Conservation (phyloP, 2,797 vertebrate genomes). For the Neosalanx taihuensis region DNA sequence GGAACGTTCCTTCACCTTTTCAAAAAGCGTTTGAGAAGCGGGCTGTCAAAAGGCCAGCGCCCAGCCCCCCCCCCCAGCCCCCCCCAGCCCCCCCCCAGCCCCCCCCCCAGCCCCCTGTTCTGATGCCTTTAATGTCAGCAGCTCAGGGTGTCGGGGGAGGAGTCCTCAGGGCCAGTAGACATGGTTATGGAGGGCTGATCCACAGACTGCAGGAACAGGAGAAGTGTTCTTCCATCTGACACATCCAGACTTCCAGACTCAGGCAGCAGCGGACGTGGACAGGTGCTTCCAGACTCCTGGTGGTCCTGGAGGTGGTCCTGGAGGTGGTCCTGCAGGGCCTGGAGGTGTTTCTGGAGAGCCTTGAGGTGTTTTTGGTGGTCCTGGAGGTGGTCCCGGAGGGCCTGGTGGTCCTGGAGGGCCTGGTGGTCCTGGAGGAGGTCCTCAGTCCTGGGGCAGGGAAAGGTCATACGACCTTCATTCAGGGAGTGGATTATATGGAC, state of each 20-base stretch:
- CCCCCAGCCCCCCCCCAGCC: background rate
- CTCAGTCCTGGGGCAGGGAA: conserved; percentile 13
- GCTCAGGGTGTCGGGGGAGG: conserved; percentile 37
- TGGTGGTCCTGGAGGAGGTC: too few species aligned
- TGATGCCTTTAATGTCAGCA: conserved; percentile 49
- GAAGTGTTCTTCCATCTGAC: conserved; percentile 10
- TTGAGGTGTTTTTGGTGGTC: too few species aligned
- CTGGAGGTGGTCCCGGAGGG: too few species aligned
- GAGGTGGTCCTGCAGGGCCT: too few species aligned
- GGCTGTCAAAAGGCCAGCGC: conserved; percentile 52
- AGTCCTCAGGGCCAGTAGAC: conserved; percentile 23
- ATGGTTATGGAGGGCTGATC: conserved; percentile 54
- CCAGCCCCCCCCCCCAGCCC: conserved; percentile 8
- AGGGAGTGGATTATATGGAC: conserved; percentile 40
- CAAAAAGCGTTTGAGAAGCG: conserved; percentile 61
- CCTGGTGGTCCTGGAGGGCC: too few species aligned
- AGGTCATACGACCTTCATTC: conserved; percentile 29
- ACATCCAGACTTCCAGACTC: too few species aligned
- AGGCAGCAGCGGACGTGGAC: too few species aligned
- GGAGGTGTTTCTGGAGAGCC: too few species aligned
- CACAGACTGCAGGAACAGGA: conserved; percentile 35
- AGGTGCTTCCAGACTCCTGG: too few species aligned
- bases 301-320: too few species aligned
- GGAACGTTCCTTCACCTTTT: conserved; percentile 57
- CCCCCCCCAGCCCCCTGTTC: background rate